A percentile compares a stretch with the other conserved stretches of the same genome.
phyloP scores from a whole-genome alignment of 2,113 vertebrate genomes.

The Cyanoramphus novaezelandiae region DNA sequence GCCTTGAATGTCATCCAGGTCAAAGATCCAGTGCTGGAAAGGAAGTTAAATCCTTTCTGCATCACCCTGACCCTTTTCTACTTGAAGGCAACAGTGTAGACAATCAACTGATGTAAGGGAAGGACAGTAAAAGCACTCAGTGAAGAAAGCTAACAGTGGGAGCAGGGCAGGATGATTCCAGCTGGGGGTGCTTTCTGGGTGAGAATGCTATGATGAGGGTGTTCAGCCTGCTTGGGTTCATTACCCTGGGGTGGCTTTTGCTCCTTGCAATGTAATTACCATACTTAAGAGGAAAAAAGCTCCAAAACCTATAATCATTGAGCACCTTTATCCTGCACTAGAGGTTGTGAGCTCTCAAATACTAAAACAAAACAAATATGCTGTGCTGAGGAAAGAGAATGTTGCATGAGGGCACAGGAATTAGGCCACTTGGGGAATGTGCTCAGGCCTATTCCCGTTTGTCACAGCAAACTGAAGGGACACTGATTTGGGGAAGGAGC shows the following conservation, averaged over 20 bases:
- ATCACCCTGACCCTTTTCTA: background rate
- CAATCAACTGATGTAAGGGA: background rate
- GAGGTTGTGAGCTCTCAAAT: background rate
- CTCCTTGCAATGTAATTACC: background rate
- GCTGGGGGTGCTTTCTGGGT: background rate
- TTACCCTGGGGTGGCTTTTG: background rate
- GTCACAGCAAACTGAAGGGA: background rate
- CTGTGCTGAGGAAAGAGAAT: conserved; percentile 7
- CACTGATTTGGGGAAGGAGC: background rate
- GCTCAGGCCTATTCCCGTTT: conserved; percentile 28
- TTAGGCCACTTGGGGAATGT: background rate
- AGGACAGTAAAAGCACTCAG: background rate
- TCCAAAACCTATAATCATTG: background rate
- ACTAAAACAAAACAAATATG: conserved; percentile 20
- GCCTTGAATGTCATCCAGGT: conserved; percentile 16
- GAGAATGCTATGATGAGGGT: background rate
- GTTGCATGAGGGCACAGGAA: background rate
- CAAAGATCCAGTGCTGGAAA: background rate
- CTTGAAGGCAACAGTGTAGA: background rate
- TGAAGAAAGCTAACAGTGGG: background rate
- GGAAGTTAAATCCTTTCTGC: conserved; percentile 4
- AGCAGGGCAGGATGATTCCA: background rate
- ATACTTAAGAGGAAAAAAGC: background rate
- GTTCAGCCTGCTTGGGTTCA: background rate
- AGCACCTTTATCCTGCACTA: background rate